Conservation (phyloP, 2,113 vertebrate genomes). For the Dunckerocampus dactyliophorus region DNA sequence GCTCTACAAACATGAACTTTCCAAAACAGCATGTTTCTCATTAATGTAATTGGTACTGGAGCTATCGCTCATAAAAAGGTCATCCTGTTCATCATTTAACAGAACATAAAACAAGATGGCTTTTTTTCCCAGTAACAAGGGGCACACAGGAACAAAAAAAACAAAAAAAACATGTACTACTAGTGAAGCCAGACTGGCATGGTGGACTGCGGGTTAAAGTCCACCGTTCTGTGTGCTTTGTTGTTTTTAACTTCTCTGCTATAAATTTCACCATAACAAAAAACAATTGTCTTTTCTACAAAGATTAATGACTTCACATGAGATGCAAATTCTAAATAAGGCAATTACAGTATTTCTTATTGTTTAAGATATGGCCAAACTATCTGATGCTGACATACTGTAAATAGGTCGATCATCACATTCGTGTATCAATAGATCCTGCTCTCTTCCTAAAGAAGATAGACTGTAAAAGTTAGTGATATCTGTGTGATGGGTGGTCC, state of each 20-base stretch:
- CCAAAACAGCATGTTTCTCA: neutral
- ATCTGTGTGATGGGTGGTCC: no score
- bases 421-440: no score
- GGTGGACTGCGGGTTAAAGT: constrained; percentile 52
- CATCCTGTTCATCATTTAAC: neutral
- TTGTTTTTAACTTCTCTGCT: neutral
- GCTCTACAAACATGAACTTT: neutral
- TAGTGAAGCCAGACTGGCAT: constrained; percentile 10
- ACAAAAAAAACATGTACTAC: neutral
- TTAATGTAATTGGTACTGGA: neutral
- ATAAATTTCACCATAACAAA: constrained; percentile 34
- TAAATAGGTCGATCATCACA: neutral
- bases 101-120: neutral
- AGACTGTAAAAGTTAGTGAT: no score
- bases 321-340: neutral
- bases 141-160: neutral
- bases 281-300: neutral
- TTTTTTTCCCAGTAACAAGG: neutral
- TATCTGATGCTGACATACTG: neutral
- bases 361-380: neutral
- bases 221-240: constrained; percentile 20
- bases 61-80: no score
- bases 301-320: neutral
- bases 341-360: neutral
- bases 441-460: no score